A percentile compares a stretch with the other conserved stretches of the same genome.
Conservation (phyloP, 2,888 invertebrate genomes). For the Bimastos eiseni region DNA sequence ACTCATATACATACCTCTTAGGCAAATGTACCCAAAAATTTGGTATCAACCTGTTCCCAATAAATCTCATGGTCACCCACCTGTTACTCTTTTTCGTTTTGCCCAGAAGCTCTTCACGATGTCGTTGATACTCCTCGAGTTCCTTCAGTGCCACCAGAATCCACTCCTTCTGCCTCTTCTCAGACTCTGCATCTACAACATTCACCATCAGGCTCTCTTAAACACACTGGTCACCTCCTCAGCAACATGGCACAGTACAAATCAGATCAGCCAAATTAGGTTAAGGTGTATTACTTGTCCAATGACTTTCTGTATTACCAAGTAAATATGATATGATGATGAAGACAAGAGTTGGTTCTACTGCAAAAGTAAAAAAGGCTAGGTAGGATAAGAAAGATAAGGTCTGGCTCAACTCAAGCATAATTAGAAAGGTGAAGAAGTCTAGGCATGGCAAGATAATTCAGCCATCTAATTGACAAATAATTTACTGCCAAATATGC, state of each 20-base stretch:
- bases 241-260: too few relatives aligned
- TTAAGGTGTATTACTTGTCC: too few relatives aligned
- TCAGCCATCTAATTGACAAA: background rate
- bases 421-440: background rate
- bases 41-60: background rate
- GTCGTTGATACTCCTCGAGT: constrained; percentile 97
- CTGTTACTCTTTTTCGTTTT: constrained; percentile 93
- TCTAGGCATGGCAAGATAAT: background rate
- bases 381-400: background rate
- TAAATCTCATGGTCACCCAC: constrained; percentile 64
- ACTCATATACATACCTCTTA: too few relatives aligned
- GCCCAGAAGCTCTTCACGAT: constrained; percentile 88
- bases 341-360: too few relatives aligned
- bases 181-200: constrained; percentile 53
- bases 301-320: too few relatives aligned
- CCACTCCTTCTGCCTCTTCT: constrained; percentile 81
- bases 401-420: background rate
- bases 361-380: too few relatives aligned
- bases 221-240: background rate
- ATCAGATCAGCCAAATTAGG: too few relatives aligned
- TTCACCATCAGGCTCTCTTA: background rate
- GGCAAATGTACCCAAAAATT: background rate
- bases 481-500: background rate
- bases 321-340: too few relatives aligned
- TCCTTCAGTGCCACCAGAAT: constrained; percentile 87